A percentile compares a stretch with the other conserved stretches of the same genome.
These are phyloP conservation scores for Cassiopea xamachana DNA, from an alignment of 30 jellyfish, hydroid and myxozoan species.

Conservation along the genomic window DNA sequence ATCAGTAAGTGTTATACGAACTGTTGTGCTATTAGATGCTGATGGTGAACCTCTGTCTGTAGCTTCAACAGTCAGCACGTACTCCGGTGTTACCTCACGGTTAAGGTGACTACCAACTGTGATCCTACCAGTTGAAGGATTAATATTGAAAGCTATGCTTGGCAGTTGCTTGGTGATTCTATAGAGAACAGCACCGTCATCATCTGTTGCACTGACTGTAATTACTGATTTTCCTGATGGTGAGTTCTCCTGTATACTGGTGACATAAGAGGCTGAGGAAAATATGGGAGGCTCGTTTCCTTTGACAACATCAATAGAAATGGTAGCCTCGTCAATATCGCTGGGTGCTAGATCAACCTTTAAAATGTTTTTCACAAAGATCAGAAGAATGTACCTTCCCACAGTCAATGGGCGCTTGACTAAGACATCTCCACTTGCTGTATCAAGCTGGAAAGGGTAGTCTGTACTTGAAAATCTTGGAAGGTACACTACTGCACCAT, in stretches of 20 bases:
- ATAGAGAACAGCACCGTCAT: slow-evolving; percentile 52
- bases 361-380: slow-evolving; percentile 58
- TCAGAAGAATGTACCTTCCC: slow-evolving; percentile 35
- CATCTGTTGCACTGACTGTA: slow-evolving; percentile 56
- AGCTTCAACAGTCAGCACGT: slow-evolving; percentile 30
- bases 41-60: slow-evolving; percentile 68
- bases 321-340: slow-evolving; percentile 62
- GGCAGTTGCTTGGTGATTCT: slow-evolving; percentile 16
- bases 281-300: slow-evolving; percentile 77
- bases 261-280: not conserved
- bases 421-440: slow-evolving; percentile 37
- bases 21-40: slow-evolving; percentile 48
- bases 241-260: slow-evolving; percentile 40
- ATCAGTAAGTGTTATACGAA: slow-evolving; percentile 42
- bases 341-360: not conserved
- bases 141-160: slow-evolving; percentile 11
- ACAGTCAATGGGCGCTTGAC: slow-evolving; percentile 43
- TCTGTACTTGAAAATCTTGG: slow-evolving; percentile 14
- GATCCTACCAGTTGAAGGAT: slow-evolving; percentile 54
- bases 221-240: slow-evolving; percentile 18
- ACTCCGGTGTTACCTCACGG: slow-evolving; percentile 45
- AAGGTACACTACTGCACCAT: slow-evolving; percentile 41
- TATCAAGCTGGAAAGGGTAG: slow-evolving; percentile 27
- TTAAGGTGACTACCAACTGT: slow-evolving; percentile 45
- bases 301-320: slow-evolving; percentile 51